phyloP scores from a whole-genome alignment of 2,113 vertebrate genomes.

The Rhabdomys dilectus region DNA sequence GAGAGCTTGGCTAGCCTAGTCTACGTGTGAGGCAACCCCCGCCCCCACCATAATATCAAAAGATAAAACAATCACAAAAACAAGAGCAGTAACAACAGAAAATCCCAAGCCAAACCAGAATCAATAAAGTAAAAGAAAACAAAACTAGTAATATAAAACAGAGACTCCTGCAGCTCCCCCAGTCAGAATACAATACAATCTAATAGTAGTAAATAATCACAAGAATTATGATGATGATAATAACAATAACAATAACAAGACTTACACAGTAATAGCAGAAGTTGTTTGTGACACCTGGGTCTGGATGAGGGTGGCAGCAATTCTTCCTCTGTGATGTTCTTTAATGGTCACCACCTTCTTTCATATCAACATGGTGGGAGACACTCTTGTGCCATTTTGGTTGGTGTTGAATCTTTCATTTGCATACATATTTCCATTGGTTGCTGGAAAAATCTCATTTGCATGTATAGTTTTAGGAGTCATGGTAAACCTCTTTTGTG shows the following conservation, averaged over 20 bases:
- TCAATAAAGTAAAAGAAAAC: not conserved
- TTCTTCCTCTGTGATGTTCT: not conserved
- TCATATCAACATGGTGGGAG: constrained; percentile 50
- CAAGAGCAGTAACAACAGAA: not conserved
- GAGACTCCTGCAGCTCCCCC: no score
- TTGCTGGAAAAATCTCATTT: not conserved
- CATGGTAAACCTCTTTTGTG: not conserved
- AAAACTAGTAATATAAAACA: not conserved
- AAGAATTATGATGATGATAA: no score
- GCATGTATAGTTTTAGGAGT: not conserved
- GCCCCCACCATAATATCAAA: not conserved
- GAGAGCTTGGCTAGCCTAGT: not conserved
- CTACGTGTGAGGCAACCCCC: not conserved
- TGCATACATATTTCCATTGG: not conserved
- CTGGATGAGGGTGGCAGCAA: not conserved
- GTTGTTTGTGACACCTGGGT: not conserved
- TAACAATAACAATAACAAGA: no score
- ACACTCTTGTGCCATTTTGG: constrained; percentile 23
- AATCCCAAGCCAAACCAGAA: not conserved
- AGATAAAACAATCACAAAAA: not conserved
- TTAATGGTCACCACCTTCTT: not conserved
- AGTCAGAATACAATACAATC: no score
- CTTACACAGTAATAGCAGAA: not conserved
- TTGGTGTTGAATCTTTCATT: not conserved
- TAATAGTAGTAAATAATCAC: no score